phyloP scores from a whole-genome alignment of 2,888 invertebrate genomes.

The Noctua pronuba region DNA sequence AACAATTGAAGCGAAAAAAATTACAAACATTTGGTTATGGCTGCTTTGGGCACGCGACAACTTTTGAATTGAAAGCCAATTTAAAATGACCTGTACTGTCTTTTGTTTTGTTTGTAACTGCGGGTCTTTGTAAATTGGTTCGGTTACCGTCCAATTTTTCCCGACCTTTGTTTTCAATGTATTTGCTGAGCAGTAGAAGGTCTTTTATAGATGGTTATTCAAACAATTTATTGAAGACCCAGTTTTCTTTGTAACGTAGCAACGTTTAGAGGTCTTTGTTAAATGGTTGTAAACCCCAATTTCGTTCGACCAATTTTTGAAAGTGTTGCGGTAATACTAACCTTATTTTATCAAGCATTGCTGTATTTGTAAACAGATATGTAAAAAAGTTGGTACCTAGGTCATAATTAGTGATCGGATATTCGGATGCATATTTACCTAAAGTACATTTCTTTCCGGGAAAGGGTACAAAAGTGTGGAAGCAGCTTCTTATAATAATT shows the following conservation, averaged over 20 bases:
- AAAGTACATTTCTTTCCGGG: too few species aligned
- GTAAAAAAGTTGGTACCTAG: too few species aligned
- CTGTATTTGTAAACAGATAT: not conserved
- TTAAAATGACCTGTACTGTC: constrained; percentile 29
- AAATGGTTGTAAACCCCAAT: not conserved
- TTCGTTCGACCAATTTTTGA: constrained; percentile 28
- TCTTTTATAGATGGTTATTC: not conserved
- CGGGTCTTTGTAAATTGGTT: constrained; percentile 41
- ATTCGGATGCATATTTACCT: too few species aligned
- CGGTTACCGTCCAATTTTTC: not conserved
- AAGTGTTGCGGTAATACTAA: not conserved
- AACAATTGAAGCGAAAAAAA: constrained; percentile 71
- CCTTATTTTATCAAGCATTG: constrained; percentile 9
- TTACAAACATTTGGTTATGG: constrained; percentile 62
- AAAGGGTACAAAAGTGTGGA: too few species aligned
- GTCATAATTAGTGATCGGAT: too few species aligned
- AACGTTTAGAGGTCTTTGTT: constrained; percentile 3
- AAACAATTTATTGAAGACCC: not conserved
- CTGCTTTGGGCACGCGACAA: constrained; percentile 72
- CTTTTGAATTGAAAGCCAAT: constrained; percentile 45
- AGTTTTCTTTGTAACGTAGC: not conserved
- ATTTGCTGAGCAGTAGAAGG: not conserved
- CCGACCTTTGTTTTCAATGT: not conserved
- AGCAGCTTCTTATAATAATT: too few species aligned
- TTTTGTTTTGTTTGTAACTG: constrained; percentile 4